Conservation (phyloP, 2,888 invertebrate genomes). For the Odontocerum albicorne region DNA sequence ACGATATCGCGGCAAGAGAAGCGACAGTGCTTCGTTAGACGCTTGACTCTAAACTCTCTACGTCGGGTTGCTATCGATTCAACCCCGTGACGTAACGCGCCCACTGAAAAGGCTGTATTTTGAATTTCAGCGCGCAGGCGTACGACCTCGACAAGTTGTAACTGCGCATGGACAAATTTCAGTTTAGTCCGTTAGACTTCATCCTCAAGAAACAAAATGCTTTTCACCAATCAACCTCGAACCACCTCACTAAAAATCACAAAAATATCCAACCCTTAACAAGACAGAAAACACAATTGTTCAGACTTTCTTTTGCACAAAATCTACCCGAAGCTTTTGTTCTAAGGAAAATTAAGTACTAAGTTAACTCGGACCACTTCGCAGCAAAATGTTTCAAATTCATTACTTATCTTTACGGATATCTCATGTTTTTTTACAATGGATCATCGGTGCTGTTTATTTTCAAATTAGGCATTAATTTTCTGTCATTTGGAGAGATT, state of each 20-base stretch:
- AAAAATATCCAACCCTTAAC: neutral
- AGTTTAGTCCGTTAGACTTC: neutral
- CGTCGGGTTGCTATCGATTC: slow-evolving; percentile 26
- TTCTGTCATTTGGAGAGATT: too few relatives aligned
- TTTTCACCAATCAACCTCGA: too few relatives aligned
- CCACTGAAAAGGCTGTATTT: slow-evolving; percentile 11
- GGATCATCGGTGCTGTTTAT: too few relatives aligned
- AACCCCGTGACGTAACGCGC: slow-evolving; percentile 23
- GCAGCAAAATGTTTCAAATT: too few relatives aligned
- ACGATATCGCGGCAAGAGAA: slow-evolving; percentile 2
- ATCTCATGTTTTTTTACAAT: too few relatives aligned
- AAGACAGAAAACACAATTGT: too few relatives aligned
- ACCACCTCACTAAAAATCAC: neutral
- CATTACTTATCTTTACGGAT: too few relatives aligned
- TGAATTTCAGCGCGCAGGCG: slow-evolving; percentile 11
- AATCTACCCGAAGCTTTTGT: too few relatives aligned
- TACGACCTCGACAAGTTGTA: neutral
- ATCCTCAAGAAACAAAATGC: neutral
- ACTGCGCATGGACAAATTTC: slow-evolving; percentile 13
- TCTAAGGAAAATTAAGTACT: too few relatives aligned
- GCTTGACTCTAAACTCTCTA: slow-evolving; percentile 8
- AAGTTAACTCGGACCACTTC: too few relatives aligned
- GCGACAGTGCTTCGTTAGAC: slow-evolving; percentile 3
- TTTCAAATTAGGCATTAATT: too few relatives aligned
- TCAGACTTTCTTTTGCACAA: too few relatives aligned